A percentile compares a stretch with the other conserved stretches of the same genome.
phyloP scores from a whole-genome alignment of 2,113 vertebrate species.

The Myotis yumanensis region DNA sequence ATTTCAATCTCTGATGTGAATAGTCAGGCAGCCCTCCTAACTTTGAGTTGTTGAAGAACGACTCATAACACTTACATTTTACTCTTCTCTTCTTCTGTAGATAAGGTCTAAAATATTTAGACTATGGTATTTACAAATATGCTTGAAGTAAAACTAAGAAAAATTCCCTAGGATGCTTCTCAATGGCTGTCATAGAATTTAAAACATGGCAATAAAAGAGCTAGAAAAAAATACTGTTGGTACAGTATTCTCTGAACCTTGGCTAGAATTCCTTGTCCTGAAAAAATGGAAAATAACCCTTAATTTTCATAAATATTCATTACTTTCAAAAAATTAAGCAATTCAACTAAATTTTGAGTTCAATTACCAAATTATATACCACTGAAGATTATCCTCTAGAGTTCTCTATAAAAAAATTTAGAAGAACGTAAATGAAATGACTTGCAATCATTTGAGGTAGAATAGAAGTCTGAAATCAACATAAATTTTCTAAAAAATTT shows the following conservation, averaged over 20 bases:
- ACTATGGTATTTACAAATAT: slow-evolving; percentile 24
- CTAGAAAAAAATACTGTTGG: background rate
- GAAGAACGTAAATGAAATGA: background rate
- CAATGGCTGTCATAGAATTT: background rate
- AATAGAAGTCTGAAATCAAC: background rate
- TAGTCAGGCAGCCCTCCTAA: background rate
- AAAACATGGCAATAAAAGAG: background rate
- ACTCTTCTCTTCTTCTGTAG: background rate
- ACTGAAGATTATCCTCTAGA: background rate
- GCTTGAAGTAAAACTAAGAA: slow-evolving; percentile 22
- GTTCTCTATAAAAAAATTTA: background rate
- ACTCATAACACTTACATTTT: background rate
- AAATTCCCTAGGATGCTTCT: background rate
- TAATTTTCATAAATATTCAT: background rate
- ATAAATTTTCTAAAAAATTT: background rate
- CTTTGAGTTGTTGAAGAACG: background rate
- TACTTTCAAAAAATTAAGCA: background rate
- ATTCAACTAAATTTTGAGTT: background rate
- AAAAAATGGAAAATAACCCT: slow-evolving; percentile 16
- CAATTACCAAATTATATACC: background rate
- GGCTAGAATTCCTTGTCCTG: background rate
- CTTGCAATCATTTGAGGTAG: background rate
- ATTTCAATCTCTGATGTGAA: background rate
- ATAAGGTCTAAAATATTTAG: slow-evolving; percentile 20
- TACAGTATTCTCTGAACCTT: background rate